These are phyloP conservation scores for Melieria crassipennis DNA, from an alignment of 2,888 invertebrate genomes.

Conservation along the genomic window DNA sequence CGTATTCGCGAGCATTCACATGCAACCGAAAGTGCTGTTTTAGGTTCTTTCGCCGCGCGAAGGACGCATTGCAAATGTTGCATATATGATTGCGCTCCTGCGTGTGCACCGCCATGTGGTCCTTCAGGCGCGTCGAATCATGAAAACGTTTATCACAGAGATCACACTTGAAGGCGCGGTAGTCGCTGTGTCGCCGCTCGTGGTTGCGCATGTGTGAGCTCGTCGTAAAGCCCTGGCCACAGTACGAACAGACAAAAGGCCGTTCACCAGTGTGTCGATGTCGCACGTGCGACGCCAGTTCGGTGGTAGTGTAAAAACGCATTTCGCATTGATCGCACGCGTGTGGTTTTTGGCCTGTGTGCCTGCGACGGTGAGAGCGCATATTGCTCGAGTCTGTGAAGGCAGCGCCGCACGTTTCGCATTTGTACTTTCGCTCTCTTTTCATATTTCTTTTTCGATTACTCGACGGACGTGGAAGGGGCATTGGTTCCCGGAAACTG, in stretches of 20 bases:
- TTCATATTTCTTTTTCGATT: not conserved
- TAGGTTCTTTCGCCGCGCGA: conserved; percentile 14
- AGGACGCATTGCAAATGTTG: conserved; percentile 15
- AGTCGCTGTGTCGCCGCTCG: conserved; percentile 39
- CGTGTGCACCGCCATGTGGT: conserved; percentile 5
- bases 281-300: conserved; percentile 38
- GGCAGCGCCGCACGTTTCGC: conserved; percentile 40
- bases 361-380: conserved; percentile 41
- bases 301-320: conserved; percentile 39
- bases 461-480: too few species aligned
- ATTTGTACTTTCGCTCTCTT: conserved; percentile 36
- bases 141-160: conserved; percentile 30
- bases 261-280: conserved; percentile 42
- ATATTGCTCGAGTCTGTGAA: conserved; percentile 41
- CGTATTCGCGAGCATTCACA: conserved; percentile 17
- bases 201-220: conserved; percentile 22
- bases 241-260: conserved; percentile 42
- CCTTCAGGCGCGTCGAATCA: not conserved
- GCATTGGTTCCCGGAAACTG: too few species aligned
- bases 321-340: conserved; percentile 38
- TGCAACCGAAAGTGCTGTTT: conserved; percentile 20
- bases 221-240: conserved; percentile 31
- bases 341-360: conserved; percentile 39
- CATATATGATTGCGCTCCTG: conserved; percentile 24
- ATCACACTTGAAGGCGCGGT: conserved; percentile 34